phyloP scores from a whole-genome alignment of 2,797 vertebrate genomes.

The Sandelia bainsii region DNA sequence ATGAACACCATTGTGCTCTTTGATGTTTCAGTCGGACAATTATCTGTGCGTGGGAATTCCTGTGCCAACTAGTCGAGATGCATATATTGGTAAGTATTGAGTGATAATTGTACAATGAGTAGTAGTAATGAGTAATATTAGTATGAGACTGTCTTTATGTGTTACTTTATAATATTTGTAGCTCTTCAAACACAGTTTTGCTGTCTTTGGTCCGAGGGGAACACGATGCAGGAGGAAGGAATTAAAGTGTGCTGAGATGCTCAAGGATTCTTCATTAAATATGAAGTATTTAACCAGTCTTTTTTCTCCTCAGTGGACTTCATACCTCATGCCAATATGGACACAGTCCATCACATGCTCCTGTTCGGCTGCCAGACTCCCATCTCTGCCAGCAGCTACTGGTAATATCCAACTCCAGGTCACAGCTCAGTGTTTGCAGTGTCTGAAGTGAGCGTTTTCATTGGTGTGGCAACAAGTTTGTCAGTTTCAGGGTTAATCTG shows the following conservation, averaged over 20 bases:
- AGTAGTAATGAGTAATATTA: no score
- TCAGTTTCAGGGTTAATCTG: no score
- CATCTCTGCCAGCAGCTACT: conserved; percentile 88
- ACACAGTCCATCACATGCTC: conserved; percentile 97
- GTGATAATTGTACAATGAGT: no score
- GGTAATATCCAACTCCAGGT: conserved; percentile 82
- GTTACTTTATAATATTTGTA: no score
- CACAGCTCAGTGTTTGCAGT: not conserved
- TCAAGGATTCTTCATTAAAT: not conserved
- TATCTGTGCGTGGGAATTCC: conserved; percentile 92
- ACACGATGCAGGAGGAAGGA: no score
- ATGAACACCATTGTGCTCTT: conserved; percentile 6
- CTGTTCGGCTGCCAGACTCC: conserved; percentile 94
- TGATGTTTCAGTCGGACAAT: conserved; percentile 90
- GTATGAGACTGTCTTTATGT: no score
- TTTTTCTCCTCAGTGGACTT: conserved; percentile 92
- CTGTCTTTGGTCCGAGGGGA: no score
- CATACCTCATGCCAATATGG: conserved; percentile 94
- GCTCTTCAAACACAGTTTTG: no score
- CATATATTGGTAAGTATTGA: conserved; percentile 91
- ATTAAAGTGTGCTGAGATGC: no score
- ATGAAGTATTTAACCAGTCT: conserved; percentile 15
- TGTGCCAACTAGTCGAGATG: conserved; percentile 87
- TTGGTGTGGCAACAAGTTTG: not conserved
- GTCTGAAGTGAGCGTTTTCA: not conserved